Evolutionary conservation across 2,113 vertebrate genomes (phyloP), one percentile per base, ranked within the genome.

Genomic region (Pholis gunnellus): DNA sequence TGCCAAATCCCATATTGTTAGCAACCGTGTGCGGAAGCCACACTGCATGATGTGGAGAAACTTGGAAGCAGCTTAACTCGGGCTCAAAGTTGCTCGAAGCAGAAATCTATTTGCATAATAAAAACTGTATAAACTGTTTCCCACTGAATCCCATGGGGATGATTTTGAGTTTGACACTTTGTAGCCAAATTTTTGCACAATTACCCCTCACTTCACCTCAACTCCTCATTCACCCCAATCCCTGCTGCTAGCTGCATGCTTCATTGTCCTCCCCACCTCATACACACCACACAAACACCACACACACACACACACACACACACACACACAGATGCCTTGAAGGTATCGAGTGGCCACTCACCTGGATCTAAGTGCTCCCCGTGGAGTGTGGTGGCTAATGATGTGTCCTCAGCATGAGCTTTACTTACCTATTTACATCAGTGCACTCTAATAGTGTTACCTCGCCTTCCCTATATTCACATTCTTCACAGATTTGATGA

Each of bases 371-470:
- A 92, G 83, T 79, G 73, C 85, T 92, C 94, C 92, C 90, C 5
- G 84, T 85, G 92, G 93, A 88, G 74, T 63, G 73, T 36, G 75
- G 76, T 83, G 77, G 87, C 92, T 94, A 95, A 96, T 93, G 95
- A 94, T 90, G 92, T 92, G 89, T 93, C 91, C 93, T 87, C 91
- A 87, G 92, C 91, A 89, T 94, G 93, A 95, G 89, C 93, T 92
- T 95, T 94, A 95, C 90, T 94, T 94, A 95, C 92, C 93, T 94
- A 88, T 93, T 95, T 93, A 93, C 94, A 89, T 92, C 91, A 64
- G 46, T 71, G 80, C 87, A 71, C 90, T 86, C 61, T 85, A 77
- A 86, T 81, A 82, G 84, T 75, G 86, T 90, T 67, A 71, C 77
- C 25, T 66, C 64, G 60, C 10, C 42, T 31, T 73, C 40, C 65